Base-by-base conservation (phyloP, 2,888 invertebrate species). In the Octonoba sinensis region DNA sequence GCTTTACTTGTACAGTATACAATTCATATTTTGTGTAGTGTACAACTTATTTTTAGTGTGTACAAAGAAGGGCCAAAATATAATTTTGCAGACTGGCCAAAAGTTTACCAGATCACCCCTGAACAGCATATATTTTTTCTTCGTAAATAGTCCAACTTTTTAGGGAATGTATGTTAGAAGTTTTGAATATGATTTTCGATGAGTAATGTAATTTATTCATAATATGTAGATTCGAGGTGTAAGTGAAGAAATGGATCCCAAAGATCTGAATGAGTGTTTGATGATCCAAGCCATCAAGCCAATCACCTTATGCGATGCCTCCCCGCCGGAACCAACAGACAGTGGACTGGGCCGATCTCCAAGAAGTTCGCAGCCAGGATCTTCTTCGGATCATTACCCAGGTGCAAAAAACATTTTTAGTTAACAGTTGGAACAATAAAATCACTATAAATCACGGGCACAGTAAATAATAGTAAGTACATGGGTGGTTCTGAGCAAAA, bases 341-440 rank as follows among this genome's bases (percentile, higher is more conserved):
- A 83, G 83, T 16, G 83, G 83, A 13, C 69, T 83, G n/a, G 83
- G 83, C 1, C 72, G 73, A 27, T 83, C 83, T 6, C 83, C 83
- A 0, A 72, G 83, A 22, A 60, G 77, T 24, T 83, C 83, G 2
- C 77, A 77, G 13, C 73, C 73, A 16, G 72, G 77, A 15, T 77
- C 73, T 18, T 78, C 77, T n/a, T 77, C 73, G 16, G 83, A 83
- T 54, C 77, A 77, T 46, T 83, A 83, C 66, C 77, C 83, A 69
- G 77, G 83, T 83, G 15, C 20, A 22, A 51, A 49, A 13, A 36
- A 4, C 18, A n/a, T 3, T 51, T 13, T 51, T 4, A 12, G 12
- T 51, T 51, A 3, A n/a, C 15, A 49, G 16, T 16, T 16, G n/a
- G n/a, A n/a, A n/a, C n/a, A n/a, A n/a, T n/a, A n/a, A n/a, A n/a